Conservation (phyloP, 2,888 invertebrate species). For the Ferrisia virgata region DNA sequence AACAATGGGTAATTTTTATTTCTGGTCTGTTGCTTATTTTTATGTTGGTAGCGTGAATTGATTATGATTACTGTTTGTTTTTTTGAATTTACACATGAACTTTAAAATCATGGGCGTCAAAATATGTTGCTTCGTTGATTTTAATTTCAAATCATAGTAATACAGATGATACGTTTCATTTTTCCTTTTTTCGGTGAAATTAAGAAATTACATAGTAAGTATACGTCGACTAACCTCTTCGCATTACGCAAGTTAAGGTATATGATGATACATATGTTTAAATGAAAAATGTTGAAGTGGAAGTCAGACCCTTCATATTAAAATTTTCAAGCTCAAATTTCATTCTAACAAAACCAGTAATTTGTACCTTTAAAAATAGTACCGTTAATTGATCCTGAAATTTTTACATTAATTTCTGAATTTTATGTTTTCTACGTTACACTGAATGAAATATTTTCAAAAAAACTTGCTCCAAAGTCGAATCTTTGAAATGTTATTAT, state of each 20-base stretch:
- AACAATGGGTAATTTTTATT: not conserved
- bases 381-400: no score
- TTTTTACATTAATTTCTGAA: no score
- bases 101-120: not conserved
- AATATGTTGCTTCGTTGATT: not conserved
- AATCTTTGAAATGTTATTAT: no score
- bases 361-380: no score
- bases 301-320: no score
- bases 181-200: not conserved
- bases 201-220: not conserved
- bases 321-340: no score
- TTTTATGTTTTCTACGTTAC: no score
- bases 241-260: not conserved
- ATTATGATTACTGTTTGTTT: not conserved
- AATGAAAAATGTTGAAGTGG: no score
- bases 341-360: no score
- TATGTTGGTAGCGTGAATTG: not conserved
- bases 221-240: not conserved
- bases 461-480: no score
- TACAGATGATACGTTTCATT: not conserved
- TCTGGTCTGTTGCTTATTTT: not conserved
- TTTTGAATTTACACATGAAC: not conserved
- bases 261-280: no score
- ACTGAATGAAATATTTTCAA: no score
- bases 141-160: not conserved